Evolutionary conservation across 2,888 invertebrate species (phyloP).

Genomic region (Strigamia crassipes): DNA sequence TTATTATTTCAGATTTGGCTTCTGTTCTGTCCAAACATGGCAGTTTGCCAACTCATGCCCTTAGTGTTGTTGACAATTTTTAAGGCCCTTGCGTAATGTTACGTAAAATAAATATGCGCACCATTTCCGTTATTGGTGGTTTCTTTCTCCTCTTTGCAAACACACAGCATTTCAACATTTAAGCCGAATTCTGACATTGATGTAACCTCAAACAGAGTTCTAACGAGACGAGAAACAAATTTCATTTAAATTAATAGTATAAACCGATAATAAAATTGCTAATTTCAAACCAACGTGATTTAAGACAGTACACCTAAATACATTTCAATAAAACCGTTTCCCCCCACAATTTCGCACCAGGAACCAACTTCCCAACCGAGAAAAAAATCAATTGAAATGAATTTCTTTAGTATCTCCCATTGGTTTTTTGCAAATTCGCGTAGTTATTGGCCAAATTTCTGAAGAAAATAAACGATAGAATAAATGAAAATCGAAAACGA

Average conservation of each 20-base stretch:
- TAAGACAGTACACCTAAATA: not conserved
- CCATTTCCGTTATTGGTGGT: not conserved
- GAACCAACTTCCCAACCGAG: not conserved
- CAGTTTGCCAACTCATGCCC: not conserved
- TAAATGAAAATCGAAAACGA: too few species aligned
- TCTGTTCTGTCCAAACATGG: not conserved
- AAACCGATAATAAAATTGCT: not conserved
- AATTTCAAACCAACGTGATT: not conserved
- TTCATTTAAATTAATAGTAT: too few species aligned
- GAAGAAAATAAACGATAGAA: too few species aligned
- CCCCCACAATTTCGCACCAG: not conserved
- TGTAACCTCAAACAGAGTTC: too few species aligned
- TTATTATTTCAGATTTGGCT: conserved; percentile 20
- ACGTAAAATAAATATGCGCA: not conserved
- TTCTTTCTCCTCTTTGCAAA: not conserved
- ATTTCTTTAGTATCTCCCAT: not conserved
- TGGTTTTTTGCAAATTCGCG: too few species aligned
- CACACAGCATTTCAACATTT: too few species aligned
- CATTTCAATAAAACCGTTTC: not conserved
- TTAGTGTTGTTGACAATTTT: conserved; percentile 19
- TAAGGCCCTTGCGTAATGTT: conserved; percentile 16
- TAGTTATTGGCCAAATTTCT: too few species aligned
- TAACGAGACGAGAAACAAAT: too few species aligned
- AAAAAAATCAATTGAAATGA: not conserved
- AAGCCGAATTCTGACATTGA: too few species aligned